phyloP scores from a whole-genome alignment of 2,113 vertebrate species.

The Potamarius usumacintae region DNA sequence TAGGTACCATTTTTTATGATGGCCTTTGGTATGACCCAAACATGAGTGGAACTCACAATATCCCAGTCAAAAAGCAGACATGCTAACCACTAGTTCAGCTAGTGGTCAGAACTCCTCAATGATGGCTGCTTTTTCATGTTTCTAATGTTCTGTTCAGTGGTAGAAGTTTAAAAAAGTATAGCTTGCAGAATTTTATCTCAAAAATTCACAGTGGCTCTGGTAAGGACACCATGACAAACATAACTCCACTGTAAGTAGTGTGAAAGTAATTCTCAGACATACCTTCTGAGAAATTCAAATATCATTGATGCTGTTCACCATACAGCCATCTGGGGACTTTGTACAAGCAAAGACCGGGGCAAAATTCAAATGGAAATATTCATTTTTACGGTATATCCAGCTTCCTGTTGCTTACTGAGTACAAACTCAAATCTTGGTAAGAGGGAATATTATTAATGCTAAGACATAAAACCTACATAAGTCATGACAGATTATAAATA shows the following conservation, averaged over 20 bases:
- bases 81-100: too few relatives aligned
- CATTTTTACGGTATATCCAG: background rate
- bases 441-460: background rate
- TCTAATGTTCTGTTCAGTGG: background rate
- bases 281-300: constrained; percentile 24
- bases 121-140: background rate
- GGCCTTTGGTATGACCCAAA: too few relatives aligned
- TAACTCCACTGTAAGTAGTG: background rate
- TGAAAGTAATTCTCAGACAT: constrained; percentile 5
- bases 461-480: background rate
- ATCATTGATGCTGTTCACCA: background rate
- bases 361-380: constrained; percentile 27
- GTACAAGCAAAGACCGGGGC: constrained; percentile 2
- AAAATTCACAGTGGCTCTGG: background rate
- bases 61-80: too few relatives aligned
- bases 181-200: constrained; percentile 1
- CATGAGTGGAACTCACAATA: too few relatives aligned
- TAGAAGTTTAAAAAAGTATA: background rate
- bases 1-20: too few relatives aligned
- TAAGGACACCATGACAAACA: background rate
- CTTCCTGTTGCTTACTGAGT: background rate
- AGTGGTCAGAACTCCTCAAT: background rate
- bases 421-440: background rate
- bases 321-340: constrained; percentile 21
- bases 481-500: background rate